Evolutionary conservation across 2,797 vertebrate genomes (phyloP).

Genomic region (Knipowitschia caucasica): DNA sequence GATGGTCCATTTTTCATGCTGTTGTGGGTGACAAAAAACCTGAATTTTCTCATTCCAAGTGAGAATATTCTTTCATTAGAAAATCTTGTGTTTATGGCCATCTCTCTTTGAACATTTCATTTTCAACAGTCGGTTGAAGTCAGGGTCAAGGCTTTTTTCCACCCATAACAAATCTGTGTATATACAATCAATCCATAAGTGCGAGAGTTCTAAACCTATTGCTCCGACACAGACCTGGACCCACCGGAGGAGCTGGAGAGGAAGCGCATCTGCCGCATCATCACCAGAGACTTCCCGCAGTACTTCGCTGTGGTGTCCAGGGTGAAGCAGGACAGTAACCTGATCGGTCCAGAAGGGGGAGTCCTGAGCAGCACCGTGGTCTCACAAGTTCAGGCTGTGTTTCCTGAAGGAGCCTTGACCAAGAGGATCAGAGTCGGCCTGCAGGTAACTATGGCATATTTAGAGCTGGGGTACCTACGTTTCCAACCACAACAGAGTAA

Average conservation of each 20-base stretch:
- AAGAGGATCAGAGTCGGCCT: slow-evolving; percentile 95
- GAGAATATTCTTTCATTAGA: too few relatives aligned
- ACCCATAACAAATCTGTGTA: too few relatives aligned
- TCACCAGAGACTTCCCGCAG: slow-evolving; percentile 96
- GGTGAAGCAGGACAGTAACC: slow-evolving; percentile 94
- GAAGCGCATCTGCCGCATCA: slow-evolving; percentile 94
- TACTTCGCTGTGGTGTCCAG: slow-evolving; percentile 97
- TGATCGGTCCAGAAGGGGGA: slow-evolving; percentile 95
- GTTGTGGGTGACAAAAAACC: too few relatives aligned
- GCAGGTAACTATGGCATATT: slow-evolving; percentile 84
- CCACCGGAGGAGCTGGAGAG: slow-evolving; percentile 89
- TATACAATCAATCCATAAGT: neutral
- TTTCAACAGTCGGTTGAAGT: too few relatives aligned
- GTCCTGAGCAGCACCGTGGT: slow-evolving; percentile 95
- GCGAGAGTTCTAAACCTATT: neutral
- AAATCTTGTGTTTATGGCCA: too few relatives aligned
- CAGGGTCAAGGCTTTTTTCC: too few relatives aligned
- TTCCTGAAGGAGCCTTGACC: slow-evolving; percentile 94
- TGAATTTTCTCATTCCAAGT: too few relatives aligned
- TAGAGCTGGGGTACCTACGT: too few relatives aligned
- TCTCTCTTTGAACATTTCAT: too few relatives aligned
- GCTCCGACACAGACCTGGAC: slow-evolving; percentile 81
- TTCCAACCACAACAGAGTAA: too few relatives aligned
- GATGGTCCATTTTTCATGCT: too few relatives aligned
- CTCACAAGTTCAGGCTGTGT: slow-evolving; percentile 93